phyloP scores from a whole-genome alignment of 2,797 vertebrate genomes.

The Pristis pectinata region DNA sequence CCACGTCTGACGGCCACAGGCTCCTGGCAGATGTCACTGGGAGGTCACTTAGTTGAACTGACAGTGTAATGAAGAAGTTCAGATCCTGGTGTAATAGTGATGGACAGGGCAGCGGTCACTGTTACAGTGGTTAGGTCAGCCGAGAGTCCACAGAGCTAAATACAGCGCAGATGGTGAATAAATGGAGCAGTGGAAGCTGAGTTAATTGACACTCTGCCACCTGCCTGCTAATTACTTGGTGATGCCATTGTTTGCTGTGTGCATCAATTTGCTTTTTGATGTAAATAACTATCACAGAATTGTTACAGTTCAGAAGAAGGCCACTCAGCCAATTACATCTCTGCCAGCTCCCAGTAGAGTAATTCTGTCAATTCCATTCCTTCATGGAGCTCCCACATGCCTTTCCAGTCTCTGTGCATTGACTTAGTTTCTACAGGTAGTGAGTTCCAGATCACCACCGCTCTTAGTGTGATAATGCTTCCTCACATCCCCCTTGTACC shows the following conservation, averaged over 20 bases:
- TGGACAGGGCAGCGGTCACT: not conserved
- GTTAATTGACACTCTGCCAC: not conserved
- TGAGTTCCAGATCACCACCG: too few relatives aligned
- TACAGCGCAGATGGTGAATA: not conserved
- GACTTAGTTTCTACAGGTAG: too few relatives aligned
- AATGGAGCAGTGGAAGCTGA: not conserved
- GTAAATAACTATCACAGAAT: not conserved
- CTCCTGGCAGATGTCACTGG: not conserved
- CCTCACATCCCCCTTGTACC: too few relatives aligned
- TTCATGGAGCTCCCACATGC: too few relatives aligned
- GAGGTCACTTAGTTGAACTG: not conserved
- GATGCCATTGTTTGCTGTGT: not conserved
- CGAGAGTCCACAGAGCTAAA: not conserved
- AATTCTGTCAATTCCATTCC: too few relatives aligned
- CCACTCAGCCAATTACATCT: too few relatives aligned
- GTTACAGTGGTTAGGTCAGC: not conserved
- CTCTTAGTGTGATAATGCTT: too few relatives aligned
- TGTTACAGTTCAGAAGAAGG: too few relatives aligned
- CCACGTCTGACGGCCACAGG: not conserved
- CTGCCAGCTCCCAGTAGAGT: too few relatives aligned
- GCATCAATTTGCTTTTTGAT: not conserved
- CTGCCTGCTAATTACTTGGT: not conserved
- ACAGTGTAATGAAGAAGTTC: conserved; percentile 6
- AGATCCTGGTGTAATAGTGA: not conserved
- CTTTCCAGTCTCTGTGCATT: too few relatives aligned